Evolutionary conservation across 2,797 vertebrate species (phyloP), one percentile per base, ranked within the genome.

Genomic region (Mormyrus proboscirostris): DNA sequence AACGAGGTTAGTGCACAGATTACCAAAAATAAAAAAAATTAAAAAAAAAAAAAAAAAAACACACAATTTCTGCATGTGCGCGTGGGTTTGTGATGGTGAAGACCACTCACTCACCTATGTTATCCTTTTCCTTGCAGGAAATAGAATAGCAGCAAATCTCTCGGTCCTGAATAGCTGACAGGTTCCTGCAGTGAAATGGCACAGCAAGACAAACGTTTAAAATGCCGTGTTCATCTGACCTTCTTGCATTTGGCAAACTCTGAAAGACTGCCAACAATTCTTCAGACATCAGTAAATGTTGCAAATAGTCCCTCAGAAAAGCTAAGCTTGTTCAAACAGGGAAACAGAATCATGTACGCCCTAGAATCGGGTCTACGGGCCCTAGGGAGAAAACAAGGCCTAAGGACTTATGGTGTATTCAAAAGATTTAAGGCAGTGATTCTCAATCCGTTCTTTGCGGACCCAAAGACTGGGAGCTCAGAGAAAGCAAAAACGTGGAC

Each of bases 51-150:
- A 59, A 10, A 3, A 6, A 1, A 19, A 7, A 65, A 57, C 12
- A 76, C 4, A 0, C 12, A 19, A 19, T 41, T 76, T 76, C 33
- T 76, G 4, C 55, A 62, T 50, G 7, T 53, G 14, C 1, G 65
- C 10, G 12, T n/a, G 53, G 6, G 5, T 16, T 89, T 44, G 49
- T 29, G 4, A 19, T 14, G 57, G 22, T 29, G 14, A 73, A 16
- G 29, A 4, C 9, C 10, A 73, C 38, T 55, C 44, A 91, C 95
- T 96, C 95, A 96, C 96, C 96, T 69, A 96, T 97, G 93, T 97
- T 97, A 95, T 98, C 96, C 95, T 97, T 97, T 93, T 99, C 99
- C 98, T 99, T 99, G 97, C 99, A 99, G 92, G 99, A 99, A 97
- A 99, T 98, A 76, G 98, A 97, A 93, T 97, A 97, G 94, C 95